phyloP scores from a whole-genome alignment of 2,113 vertebrate genomes.

The Trachemys scripta region DNA sequence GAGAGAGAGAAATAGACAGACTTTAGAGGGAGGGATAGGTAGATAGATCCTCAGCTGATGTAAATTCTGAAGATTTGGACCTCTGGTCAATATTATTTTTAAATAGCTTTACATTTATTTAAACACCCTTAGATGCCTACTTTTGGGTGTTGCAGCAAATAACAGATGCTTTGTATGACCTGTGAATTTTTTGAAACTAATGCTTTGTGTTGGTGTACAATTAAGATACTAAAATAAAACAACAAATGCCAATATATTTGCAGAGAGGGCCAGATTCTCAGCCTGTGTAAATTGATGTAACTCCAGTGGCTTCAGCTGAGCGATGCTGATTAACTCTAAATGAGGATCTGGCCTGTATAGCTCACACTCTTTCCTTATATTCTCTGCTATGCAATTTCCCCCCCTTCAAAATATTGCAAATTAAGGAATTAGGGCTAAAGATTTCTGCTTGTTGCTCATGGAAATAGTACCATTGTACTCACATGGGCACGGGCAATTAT shows the following conservation, averaged over 20 bases:
- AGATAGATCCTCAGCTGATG: not conserved
- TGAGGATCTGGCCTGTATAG: not conserved
- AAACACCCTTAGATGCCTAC: not conserved
- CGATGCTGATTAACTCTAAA: not conserved
- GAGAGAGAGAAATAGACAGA: too few species aligned
- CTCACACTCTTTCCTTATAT: not conserved
- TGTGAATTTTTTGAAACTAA: constrained; percentile 23
- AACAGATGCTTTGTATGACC: constrained; percentile 29
- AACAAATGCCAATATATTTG: not conserved
- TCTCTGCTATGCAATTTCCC: not conserved
- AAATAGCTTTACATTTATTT: constrained; percentile 16
- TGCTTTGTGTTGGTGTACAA: not conserved
- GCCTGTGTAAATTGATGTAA: not conserved
- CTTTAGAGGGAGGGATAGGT: too few species aligned
- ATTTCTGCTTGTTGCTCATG: not conserved
- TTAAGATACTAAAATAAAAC: not conserved
- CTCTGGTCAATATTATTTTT: constrained; percentile 14
- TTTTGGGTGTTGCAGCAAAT: not conserved
- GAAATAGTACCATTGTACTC: not conserved
- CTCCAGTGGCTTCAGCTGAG: not conserved
- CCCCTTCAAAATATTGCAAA: not conserved
- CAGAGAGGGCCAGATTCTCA: not conserved
- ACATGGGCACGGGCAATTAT: accelerated
- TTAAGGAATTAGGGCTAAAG: not conserved
- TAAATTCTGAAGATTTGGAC: not conserved